A percentile compares a stretch with the other conserved stretches of the same genome.
Conservation (phyloP, 1,140 invertebrate species). For the Drosophila pectinifera region DNA sequence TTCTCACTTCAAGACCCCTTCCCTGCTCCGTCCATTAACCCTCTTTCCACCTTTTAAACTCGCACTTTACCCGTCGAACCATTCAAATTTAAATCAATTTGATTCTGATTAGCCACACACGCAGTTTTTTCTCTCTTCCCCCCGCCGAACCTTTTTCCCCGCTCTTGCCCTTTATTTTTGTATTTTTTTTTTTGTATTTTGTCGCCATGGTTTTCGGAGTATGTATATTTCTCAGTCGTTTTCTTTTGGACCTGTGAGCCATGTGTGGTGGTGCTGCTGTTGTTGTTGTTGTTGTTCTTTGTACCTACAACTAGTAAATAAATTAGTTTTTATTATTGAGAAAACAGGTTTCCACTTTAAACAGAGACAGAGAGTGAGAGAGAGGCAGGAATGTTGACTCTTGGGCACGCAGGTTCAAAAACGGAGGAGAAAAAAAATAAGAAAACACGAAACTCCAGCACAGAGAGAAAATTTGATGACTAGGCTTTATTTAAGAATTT, state of each 20-base stretch:
- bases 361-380: conserved; percentile 19
- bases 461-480: not conserved
- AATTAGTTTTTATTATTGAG: conserved; percentile 82
- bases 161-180: conserved; percentile 10
- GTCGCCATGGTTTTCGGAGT: conserved; percentile 48
- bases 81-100: conserved; percentile 83
- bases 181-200: conserved; percentile 33
- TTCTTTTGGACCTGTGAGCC: conserved; percentile 6
- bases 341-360: conserved; percentile 68
- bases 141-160: conserved; percentile 47
- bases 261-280: conserved; percentile 6
- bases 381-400: conserved; percentile 38
- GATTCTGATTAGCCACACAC: conserved; percentile 82
- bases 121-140: conserved; percentile 52
- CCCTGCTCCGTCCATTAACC: not conserved
- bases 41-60: conserved; percentile 13
- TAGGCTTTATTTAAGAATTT: not conserved
- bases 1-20: conserved; percentile 49
- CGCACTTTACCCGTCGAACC: conserved; percentile 74
- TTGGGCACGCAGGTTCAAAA: conserved; percentile 61
- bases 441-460: conserved; percentile 12
- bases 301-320: conserved; percentile 81
- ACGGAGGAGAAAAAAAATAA: not conserved
- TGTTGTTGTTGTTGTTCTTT: conserved; percentile 56
- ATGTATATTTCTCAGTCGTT: conserved; percentile 13